These are phyloP conservation scores for Coreius guichenoti DNA, from an alignment of 2,797 vertebrate genomes.

Conservation along the genomic window DNA sequence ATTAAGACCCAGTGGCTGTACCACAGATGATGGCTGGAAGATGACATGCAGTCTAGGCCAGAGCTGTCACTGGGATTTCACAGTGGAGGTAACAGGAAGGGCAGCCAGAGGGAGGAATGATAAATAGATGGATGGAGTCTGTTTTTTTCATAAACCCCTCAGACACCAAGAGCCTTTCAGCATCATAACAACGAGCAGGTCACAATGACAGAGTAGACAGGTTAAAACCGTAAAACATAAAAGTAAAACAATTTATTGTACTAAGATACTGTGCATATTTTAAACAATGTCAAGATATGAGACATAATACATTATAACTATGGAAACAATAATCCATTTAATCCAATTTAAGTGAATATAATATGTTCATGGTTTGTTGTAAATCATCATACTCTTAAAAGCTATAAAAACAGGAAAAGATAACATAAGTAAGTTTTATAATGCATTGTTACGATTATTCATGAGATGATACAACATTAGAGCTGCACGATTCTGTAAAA, in stretches of 20 bases:
- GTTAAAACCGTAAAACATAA: not conserved
- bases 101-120: conserved; percentile 11
- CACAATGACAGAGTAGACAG: not conserved
- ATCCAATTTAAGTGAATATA: not conserved
- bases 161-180: conserved; percentile 2
- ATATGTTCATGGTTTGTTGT: not conserved
- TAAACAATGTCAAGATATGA: not conserved
- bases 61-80: conserved; percentile 34
- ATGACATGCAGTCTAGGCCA: conserved; percentile 22
- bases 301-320: not conserved
- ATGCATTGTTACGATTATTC: not conserved
- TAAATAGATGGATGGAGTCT: conserved; percentile 17
- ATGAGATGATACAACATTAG: not conserved
- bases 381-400: not conserved
- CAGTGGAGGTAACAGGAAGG: conserved; percentile 5
- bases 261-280: not conserved
- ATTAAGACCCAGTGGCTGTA: conserved; percentile 10
- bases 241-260: not conserved
- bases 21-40: not conserved
- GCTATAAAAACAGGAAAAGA: not conserved
- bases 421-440: not conserved
- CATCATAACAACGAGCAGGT: conserved; percentile 20
- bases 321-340: not conserved
- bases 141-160: conserved; percentile 22
- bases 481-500: too few species aligned